Conservation (phyloP, 1,140 invertebrate species). For the Lepidurus couesii region DNA sequence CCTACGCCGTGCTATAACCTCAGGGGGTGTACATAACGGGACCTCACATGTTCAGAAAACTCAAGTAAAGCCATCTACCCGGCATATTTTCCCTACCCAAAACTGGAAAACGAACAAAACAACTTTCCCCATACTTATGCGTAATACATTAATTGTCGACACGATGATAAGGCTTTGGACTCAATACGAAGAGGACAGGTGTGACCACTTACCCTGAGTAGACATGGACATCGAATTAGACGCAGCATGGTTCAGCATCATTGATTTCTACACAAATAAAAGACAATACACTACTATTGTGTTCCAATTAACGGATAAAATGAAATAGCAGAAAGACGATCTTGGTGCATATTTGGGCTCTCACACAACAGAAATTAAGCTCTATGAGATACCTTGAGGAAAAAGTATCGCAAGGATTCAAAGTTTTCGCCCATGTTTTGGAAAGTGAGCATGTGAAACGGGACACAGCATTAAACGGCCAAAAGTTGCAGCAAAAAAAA, state of each 20-base stretch:
- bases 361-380: background rate
- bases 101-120: too few species aligned
- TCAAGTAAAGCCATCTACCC: background rate
- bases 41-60: background rate
- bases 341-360: background rate
- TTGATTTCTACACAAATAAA: background rate
- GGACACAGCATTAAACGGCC: background rate
- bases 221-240: background rate
- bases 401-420: background rate
- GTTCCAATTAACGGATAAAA: background rate
- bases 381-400: background rate
- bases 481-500: constrained; percentile 9
- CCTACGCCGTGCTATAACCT: background rate
- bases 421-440: background rate
- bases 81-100: too few species aligned
- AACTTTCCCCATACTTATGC: too few species aligned
- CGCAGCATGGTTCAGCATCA: background rate
- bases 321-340: background rate
- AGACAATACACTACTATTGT: background rate
- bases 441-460: background rate
- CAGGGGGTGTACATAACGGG: background rate
- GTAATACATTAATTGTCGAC: too few species aligned
- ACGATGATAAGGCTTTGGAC: too few species aligned
- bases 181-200: background rate
- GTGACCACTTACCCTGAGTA: background rate